phyloP scores from a whole-genome alignment of 1,140 invertebrate genomes.

The Drosophila kurseongensis region DNA sequence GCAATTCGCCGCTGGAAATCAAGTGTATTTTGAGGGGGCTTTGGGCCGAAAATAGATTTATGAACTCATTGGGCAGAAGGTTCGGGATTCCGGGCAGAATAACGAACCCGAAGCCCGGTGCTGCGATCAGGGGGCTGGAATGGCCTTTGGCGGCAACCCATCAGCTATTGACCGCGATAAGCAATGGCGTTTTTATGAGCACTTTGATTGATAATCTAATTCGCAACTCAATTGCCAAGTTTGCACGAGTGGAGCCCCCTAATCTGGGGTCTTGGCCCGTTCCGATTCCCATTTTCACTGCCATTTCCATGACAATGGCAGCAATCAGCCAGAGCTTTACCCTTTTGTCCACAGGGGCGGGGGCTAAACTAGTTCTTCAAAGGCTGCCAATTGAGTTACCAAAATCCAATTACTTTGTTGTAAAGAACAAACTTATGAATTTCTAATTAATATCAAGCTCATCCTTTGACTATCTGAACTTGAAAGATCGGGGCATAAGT shows the following conservation, averaged over 20 bases:
- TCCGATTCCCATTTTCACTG: constrained; percentile 14
- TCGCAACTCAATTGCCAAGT: constrained; percentile 49
- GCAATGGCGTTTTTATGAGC: constrained; percentile 45
- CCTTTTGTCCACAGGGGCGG: constrained; percentile 1
- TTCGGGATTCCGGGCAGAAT: constrained; percentile 13
- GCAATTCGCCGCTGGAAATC: constrained; percentile 20
- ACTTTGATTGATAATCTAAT: constrained; percentile 52
- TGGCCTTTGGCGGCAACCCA: constrained; percentile 31
- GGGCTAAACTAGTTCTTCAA: constrained; percentile 39
- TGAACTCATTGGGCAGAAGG: constrained; percentile 36
- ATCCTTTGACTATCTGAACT: constrained; percentile 2
- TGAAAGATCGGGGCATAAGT: constrained; percentile 20
- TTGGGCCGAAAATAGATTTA: constrained; percentile 52
- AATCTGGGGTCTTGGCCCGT: constrained; percentile 29
- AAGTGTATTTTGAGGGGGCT: constrained; percentile 38
- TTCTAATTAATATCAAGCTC: constrained; percentile 18
- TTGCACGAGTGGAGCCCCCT: constrained; percentile 24
- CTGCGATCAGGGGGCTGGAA: constrained; percentile 14
- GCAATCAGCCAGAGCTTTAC: constrained; percentile 34
- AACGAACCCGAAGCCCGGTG: constrained; percentile 2
- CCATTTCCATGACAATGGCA: constrained; percentile 45
- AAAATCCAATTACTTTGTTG: constrained; percentile 32
- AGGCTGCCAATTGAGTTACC: constrained; percentile 41
- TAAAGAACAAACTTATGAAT: constrained; percentile 21
- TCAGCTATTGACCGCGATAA: constrained; percentile 29